Conservation (phyloP, 2,888 invertebrate genomes). For the Phorcus lineatus region DNA sequence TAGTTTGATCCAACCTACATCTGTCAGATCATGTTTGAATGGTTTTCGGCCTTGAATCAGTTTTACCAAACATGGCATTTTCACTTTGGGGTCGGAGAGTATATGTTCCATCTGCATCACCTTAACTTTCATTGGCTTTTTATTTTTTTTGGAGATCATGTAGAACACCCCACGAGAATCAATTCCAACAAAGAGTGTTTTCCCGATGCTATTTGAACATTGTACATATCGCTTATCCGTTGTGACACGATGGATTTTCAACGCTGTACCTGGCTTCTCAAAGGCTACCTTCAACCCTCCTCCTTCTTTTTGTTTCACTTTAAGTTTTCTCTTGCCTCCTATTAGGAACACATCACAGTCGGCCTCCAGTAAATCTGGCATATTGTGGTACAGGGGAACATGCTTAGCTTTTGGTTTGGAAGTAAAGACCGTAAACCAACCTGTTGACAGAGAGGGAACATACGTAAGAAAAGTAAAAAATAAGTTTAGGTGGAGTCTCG, state of each 20-base stretch:
- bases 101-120: not conserved
- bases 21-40: not conserved
- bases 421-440: not conserved
- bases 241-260: too few species aligned
- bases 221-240: too few species aligned
- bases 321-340: not conserved
- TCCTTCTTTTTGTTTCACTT: not conserved
- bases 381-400: not conserved
- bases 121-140: not conserved
- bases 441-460: not conserved
- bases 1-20: not conserved
- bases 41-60: not conserved
- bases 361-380: not conserved
- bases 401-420: not conserved
- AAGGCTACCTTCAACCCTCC: too few species aligned
- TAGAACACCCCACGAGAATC: not conserved
- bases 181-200: too few species aligned
- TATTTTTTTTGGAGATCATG: not conserved
- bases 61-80: not conserved
- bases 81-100: not conserved
- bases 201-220: too few species aligned
- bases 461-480: too few species aligned
- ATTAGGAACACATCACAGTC: not conserved
- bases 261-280: too few species aligned
- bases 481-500: too few species aligned